Percentiles rank a stretch among this genome's conserved stretches.
Conservation (phyloP, 1,140 invertebrate species). For the Coenobita brevimanus region DNA sequence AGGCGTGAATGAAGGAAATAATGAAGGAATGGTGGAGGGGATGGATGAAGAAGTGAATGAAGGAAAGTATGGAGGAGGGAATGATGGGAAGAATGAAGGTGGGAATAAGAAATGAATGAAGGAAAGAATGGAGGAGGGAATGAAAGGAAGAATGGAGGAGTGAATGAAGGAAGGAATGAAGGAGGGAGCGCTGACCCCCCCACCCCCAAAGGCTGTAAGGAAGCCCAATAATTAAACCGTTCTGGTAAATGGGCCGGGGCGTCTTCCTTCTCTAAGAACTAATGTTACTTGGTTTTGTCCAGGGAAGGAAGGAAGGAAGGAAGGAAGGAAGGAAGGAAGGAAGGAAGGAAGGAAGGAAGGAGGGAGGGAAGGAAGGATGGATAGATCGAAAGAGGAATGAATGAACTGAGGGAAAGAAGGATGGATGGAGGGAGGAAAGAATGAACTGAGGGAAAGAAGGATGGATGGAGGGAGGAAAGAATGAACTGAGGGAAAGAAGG, state of each 20-base stretch:
- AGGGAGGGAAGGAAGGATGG: too few species aligned
- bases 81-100: too few species aligned
- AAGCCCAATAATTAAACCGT: slow-evolving; percentile 49
- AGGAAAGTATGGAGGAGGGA: too few species aligned
- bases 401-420: too few species aligned
- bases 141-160: not conserved
- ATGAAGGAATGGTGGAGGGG: not conserved
- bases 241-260: slow-evolving; percentile 35
- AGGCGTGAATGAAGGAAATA: not conserved
- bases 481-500: too few species aligned
- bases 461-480: too few species aligned
- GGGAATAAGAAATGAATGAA: too few species aligned
- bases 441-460: too few species aligned
- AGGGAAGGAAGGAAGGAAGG: not conserved
- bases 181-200: slow-evolving; percentile 5
- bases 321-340: too few species aligned
- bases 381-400: too few species aligned
- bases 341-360: not conserved
- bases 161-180: not conserved
- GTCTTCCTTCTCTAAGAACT: slow-evolving; percentile 24
- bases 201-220: slow-evolving; percentile 16
- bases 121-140: not conserved
- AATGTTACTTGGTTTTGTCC: slow-evolving; percentile 21
- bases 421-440: too few species aligned
- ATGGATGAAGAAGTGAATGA: not conserved